Conservation (phyloP, 1,140 invertebrate species). For the Drosophila nigromelanica region DNA sequence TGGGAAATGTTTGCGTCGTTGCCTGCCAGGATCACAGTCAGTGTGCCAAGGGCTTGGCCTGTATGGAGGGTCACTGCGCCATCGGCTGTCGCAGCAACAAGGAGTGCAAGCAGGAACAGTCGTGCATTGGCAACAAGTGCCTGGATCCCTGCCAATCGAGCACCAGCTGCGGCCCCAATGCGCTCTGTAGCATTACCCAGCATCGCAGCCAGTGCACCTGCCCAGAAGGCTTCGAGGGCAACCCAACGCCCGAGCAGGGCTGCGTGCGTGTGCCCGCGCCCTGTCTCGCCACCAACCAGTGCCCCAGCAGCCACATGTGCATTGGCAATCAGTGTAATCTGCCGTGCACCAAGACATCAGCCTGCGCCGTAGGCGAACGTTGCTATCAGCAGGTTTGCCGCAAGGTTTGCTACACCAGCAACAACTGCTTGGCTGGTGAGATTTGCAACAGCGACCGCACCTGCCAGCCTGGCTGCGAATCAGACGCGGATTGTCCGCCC, state of each 20-base stretch:
- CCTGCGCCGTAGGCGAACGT: slow-evolving; percentile 92
- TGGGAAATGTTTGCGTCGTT: slow-evolving; percentile 90
- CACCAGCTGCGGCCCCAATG: slow-evolving; percentile 93
- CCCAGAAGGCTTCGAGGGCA: slow-evolving; percentile 92
- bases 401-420: slow-evolving; percentile 94
- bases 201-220: slow-evolving; percentile 91
- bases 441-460: slow-evolving; percentile 91
- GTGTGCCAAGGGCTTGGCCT: slow-evolving; percentile 92
- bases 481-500: slow-evolving; percentile 90
- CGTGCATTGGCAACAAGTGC: slow-evolving; percentile 93
- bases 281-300: slow-evolving; percentile 88
- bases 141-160: slow-evolving; percentile 91
- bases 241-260: slow-evolving; percentile 94
- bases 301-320: slow-evolving; percentile 90
- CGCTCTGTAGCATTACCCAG: slow-evolving; percentile 89
- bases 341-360: slow-evolving; percentile 88
- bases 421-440: slow-evolving; percentile 94
- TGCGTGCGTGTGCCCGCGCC: slow-evolving; percentile 90
- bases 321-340: slow-evolving; percentile 90
- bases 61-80: slow-evolving; percentile 90
- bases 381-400: slow-evolving; percentile 91
- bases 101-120: slow-evolving; percentile 90
- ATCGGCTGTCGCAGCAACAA: slow-evolving; percentile 92
- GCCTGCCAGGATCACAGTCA: slow-evolving; percentile 92
- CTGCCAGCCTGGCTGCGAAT: slow-evolving; percentile 92